These are phyloP conservation scores for Phainopepla nitens DNA, from an alignment of 2,113 vertebrate genomes.

Conservation along the genomic window DNA sequence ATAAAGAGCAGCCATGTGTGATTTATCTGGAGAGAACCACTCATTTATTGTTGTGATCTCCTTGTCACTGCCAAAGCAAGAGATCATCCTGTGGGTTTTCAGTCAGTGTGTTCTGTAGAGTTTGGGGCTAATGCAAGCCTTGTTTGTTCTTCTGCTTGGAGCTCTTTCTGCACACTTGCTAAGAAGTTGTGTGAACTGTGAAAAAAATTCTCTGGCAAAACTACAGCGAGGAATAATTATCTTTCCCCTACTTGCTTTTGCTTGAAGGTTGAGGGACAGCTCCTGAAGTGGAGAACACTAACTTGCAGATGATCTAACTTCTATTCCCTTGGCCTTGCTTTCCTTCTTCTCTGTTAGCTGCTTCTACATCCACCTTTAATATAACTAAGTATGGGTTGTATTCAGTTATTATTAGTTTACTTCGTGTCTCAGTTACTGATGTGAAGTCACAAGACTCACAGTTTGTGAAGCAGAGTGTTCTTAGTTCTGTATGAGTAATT, in stretches of 20 bases:
- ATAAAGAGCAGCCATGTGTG: neutral
- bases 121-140: neutral
- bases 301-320: neutral
- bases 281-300: neutral
- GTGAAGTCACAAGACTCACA: neutral
- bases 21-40: neutral
- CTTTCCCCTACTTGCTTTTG: neutral
- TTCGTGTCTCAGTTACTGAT: neutral
- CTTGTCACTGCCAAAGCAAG: neutral
- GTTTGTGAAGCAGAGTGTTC: neutral
- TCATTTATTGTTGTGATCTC: neutral
- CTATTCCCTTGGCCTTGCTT: neutral
- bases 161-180: neutral
- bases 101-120: neutral
- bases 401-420: neutral
- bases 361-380: neutral
- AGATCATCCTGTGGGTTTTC: neutral
- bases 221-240: neutral
- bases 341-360: neutral
- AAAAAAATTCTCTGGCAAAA: neutral
- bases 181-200: neutral
- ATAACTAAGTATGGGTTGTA: neutral
- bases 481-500: neutral
- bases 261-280: neutral
- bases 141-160: neutral